Conservation (phyloP, 2,888 invertebrate species). For the Ptilodon capucinus region DNA sequence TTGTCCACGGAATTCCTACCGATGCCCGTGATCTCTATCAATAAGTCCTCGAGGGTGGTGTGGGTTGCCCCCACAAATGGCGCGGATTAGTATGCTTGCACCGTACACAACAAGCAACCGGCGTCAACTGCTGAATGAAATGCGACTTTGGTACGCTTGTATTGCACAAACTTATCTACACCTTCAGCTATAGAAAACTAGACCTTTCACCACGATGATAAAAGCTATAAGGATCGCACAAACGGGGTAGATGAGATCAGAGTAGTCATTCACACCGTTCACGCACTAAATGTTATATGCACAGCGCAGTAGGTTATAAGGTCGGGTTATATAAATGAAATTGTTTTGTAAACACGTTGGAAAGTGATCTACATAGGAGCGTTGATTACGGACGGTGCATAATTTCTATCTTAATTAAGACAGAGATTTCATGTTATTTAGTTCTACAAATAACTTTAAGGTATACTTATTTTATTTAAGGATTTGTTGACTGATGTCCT, state of each 20-base stretch:
- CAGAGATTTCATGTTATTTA: background rate
- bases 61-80: conserved; percentile 6
- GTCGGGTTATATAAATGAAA: conserved; percentile 59
- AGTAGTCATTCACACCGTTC: conserved; percentile 60
- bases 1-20: background rate
- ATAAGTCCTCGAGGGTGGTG: conserved; percentile 8
- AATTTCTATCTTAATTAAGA: background rate
- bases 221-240: conserved; percentile 15
- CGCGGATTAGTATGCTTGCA: conserved; percentile 44
- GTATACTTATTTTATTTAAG: too few species aligned
- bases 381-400: background rate
- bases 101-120: conserved; percentile 38
- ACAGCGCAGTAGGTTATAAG: conserved; percentile 66
- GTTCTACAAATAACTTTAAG: background rate
- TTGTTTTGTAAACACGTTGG: conserved; percentile 45
- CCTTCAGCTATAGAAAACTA: conserved; percentile 24
- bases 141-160: conserved; percentile 42
- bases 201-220: conserved; percentile 29
- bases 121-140: conserved; percentile 52
- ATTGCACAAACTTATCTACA: conserved; percentile 31
- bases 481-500: too few species aligned
- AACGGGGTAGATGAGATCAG: conserved; percentile 41
- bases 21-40: conserved; percentile 15
- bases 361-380: conserved; percentile 20
- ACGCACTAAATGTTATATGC: conserved; percentile 70